These are phyloP conservation scores for Agelastica alni DNA, from an alignment of 2,888 invertebrate species.

Conservation along the genomic window DNA sequence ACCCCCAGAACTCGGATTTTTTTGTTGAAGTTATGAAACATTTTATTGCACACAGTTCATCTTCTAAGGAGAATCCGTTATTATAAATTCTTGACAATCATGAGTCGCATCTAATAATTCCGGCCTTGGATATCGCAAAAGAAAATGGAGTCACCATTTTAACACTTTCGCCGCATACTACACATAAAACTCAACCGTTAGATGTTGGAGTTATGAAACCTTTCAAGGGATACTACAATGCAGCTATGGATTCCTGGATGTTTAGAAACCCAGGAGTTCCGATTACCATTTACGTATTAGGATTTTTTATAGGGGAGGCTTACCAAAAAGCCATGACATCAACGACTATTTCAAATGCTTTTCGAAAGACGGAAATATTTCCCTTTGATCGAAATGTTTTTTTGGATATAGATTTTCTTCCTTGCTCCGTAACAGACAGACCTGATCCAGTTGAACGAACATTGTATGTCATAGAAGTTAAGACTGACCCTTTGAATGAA, in stretches of 20 bases:
- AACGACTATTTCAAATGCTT: too few relatives aligned
- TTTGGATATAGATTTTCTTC: too few relatives aligned
- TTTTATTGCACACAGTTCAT: not conserved
- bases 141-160: too few relatives aligned
- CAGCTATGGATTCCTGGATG: not conserved
- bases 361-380: too few relatives aligned
- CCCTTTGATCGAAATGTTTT: too few relatives aligned
- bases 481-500: not conserved
- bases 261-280: not conserved
- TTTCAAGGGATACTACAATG: not conserved
- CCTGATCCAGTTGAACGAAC: not conserved
- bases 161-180: not conserved
- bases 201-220: not conserved
- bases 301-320: too few relatives aligned
- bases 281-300: conserved; percentile 16
- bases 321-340: too few relatives aligned
- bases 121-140: not conserved
- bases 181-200: not conserved
- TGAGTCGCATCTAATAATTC: not conserved
- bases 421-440: not conserved
- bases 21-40: not conserved
- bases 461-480: not conserved
- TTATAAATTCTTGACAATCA: not conserved
- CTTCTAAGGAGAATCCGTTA: not conserved
- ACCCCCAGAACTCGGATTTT: too few relatives aligned